Base-by-base conservation (phyloP, 2,113 vertebrate genomes). In the Phylloscopus whistleri region DNA sequence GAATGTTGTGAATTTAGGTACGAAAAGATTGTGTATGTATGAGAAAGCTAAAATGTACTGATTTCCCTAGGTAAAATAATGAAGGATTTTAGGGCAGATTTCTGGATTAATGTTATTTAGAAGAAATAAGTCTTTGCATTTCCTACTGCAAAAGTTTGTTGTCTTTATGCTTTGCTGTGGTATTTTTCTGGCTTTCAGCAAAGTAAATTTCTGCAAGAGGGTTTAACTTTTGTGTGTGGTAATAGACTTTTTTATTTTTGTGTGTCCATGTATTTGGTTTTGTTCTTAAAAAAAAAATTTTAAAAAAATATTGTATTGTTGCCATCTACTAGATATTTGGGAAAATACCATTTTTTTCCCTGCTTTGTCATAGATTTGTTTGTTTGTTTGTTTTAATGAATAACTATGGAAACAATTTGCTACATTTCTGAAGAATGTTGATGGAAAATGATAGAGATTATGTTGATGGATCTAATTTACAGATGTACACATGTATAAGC, bases 381-480 rank as follows among this genome's bases (percentile, higher is more conserved):
- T 17, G 52, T 56, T 37, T 37, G 16, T 60, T 60, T 60, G 35
- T 60, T 49, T 62, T 48, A 70, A 44, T 48, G 31, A 74, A 88
- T 76, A 93, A 76, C 26, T 86, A 58, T 63, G 58, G 52, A 85
- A 81, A 39, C 0, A 70, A 18, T 55, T 69, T 78, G 31, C 48
- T 51, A 13, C 46, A 28, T 77, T 52, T 95, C 52, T 92, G 31
- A 31, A 86, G n/a, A 83, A 43, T 41, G 31, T 35, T 95, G 55
- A 79, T 90, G 35, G 89, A 96, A 97, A 97, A 89, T 69, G 41
- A 69, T 22, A 44, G 30, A 62, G 46, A 30, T 44, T 89, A 44
- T 75, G 16, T n/a, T 46, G 59, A 73, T 87, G n/a, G 30, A 73
- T 69, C 64, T 81, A 82, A 58, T 33, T 69, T 92, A 77, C 31